Evolutionary conservation across 2,797 vertebrate species (phyloP), one percentile per base, ranked within the genome.

Genomic region (Sebastes aleutianus): DNA sequence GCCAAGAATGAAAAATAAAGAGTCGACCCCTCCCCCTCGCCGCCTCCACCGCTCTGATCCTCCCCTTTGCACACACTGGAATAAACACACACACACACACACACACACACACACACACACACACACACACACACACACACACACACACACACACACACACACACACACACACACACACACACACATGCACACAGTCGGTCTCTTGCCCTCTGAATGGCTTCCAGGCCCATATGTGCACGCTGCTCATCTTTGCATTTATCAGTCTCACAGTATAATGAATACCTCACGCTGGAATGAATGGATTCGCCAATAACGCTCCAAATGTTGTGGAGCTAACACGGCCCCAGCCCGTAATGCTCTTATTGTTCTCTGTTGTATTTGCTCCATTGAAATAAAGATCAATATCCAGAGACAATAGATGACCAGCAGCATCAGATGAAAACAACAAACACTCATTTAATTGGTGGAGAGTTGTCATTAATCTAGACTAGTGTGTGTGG

Each of bases 1-100:
- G 91, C 83, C 90, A 86, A 88, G 89, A 93, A 92, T 93, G 90
- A 94, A 90, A 92, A 92, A 93, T 91, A 91, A 84, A 91, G 79
- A 89, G 56, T 34, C 54, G 1, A 57, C 70, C 78, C 81, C 80
- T 65, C 59, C 73, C 57, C 71, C 53, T 36, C 22, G 1, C 29
- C 32, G 20, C 43, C 27, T 62, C 70, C 54, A 47, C 24, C 29
- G 4, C 64, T 64, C 29, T 10, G 71, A 78, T 56, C 86, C 85
- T 79, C 76, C 85, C 56, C 32, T 80, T 50, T 74, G 57, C 80
- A 88, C 72, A 72, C 69, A 79, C 36, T 76, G 68, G 80, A 53
- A 89, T 70, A 82, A 74, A 83, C 78, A 85, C 77, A 66, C 36
- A 5, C 12, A 84, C 77, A 66, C 34, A 13, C 36, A 12, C 80